Base-by-base conservation (phyloP, 2,113 vertebrate species). In the Rutilus rutilus region DNA sequence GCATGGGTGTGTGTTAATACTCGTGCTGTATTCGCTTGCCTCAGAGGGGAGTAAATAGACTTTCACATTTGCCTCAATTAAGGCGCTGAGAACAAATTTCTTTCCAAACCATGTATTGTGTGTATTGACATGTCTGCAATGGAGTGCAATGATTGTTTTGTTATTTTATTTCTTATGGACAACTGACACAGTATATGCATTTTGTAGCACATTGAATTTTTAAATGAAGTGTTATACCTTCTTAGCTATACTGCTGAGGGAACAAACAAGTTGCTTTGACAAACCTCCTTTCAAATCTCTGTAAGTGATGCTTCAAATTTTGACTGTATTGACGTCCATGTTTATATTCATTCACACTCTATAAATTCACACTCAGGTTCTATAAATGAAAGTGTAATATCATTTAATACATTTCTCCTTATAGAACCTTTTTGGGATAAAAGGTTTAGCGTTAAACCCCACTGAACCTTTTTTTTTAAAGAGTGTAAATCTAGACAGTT, bases 31-130 rank as follows among this genome's bases (percentile, higher is more conserved):
- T 77, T 54, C 1, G 8, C 47, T 36, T 36, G 23, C 45, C 39
- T 64, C 23, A 64, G 36, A 47, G 33, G 7, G 74, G 47, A 76
- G 47, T 21, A 50, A 45, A 77, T 10, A 30, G 17, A 33, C 62
- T 82, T 82, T 67, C 42, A 23, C 19, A 47, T 80, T 30, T 64
- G 59, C 36, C 78, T 64, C 59, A 67, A 50, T 33, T 50, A 50
- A 75, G 73, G 17, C 23, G 0, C 6, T 57, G 52, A 59, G 17
- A 30, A 27, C 11, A 59, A 78, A 42, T 47, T 39, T 47, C 39
- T 75, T 50, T 78, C 17, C 1, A 0, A 30, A 52, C 45, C 30
- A 45, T 12, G 5, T 67, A 25, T 33, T 64, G 15, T 80, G 3
- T 81, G 79, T 82, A 62, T 67, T 67, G 2, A 50, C 21, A 17